A percentile compares a stretch with the other conserved stretches of the same genome.
phyloP scores from a whole-genome alignment of 2,113 vertebrate genomes.

The Trichechus manatus region DNA sequence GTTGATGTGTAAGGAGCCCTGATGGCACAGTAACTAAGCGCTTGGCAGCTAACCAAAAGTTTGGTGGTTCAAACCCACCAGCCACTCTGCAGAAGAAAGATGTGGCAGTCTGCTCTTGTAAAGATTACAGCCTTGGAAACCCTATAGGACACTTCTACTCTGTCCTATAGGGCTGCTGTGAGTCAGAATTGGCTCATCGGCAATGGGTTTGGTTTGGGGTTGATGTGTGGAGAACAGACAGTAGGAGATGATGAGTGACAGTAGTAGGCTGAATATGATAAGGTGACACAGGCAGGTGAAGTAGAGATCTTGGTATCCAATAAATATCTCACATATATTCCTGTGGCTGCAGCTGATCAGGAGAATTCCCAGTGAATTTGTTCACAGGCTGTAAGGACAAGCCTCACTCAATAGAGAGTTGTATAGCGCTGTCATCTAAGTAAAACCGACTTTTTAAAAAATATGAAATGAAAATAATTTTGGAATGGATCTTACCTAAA shows the following conservation, averaged over 20 bases:
- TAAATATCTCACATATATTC: too few relatives aligned
- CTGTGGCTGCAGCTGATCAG: background rate
- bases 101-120: too few relatives aligned
- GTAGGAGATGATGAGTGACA: background rate
- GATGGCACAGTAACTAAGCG: too few relatives aligned
- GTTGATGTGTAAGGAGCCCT: too few relatives aligned
- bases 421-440: background rate
- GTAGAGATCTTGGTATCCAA: background rate
- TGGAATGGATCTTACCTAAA: background rate
- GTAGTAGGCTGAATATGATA: background rate
- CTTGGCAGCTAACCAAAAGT: too few relatives aligned
- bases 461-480: background rate
- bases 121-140: too few relatives aligned
- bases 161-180: too few relatives aligned
- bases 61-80: too few relatives aligned
- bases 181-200: too few relatives aligned
- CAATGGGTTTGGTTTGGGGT: too few relatives aligned
- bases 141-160: too few relatives aligned
- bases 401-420: background rate
- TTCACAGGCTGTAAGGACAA: background rate
- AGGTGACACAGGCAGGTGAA: rapidly evolving
- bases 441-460: background rate
- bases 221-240: background rate
- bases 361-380: background rate
- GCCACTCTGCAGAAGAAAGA: too few relatives aligned